These are phyloP conservation scores for Epinephelus malabaricus DNA, from an alignment of 2,797 vertebrate genomes.

Conservation along the genomic window DNA sequence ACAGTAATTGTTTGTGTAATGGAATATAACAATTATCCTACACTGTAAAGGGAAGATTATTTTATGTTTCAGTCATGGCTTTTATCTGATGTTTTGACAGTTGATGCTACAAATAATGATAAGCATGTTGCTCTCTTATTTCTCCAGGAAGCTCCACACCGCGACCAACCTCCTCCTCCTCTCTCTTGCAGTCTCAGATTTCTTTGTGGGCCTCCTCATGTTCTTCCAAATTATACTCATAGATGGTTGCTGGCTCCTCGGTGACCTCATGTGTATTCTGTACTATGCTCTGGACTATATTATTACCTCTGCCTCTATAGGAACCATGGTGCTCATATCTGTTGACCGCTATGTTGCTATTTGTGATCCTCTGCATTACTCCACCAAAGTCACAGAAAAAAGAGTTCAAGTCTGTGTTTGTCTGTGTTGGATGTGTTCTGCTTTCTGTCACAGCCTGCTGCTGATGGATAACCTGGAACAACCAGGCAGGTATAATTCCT, in stretches of 20 bases:
- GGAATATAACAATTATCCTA: not conserved
- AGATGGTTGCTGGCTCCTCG: slow-evolving; percentile 28
- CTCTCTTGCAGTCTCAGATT: slow-evolving; percentile 39
- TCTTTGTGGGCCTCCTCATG: slow-evolving; percentile 38
- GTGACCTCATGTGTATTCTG: slow-evolving; percentile 21
- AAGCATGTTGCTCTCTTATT: not conserved
- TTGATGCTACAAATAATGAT: not conserved
- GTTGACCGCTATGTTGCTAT: slow-evolving; percentile 43
- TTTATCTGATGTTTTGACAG: not conserved
- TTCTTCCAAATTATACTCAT: not conserved
- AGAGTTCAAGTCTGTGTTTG: slow-evolving; percentile 39
- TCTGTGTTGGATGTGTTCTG: slow-evolving; percentile 60
- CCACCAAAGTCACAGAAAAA: no score
- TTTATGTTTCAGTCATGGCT: not conserved
- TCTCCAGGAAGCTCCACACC: slow-evolving; percentile 29
- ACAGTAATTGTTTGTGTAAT: not conserved
- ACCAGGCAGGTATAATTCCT: slow-evolving; percentile 42
- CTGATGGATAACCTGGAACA: slow-evolving; percentile 30
- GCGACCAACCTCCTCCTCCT: slow-evolving; percentile 41
- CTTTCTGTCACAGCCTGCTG: rapidly evolving
- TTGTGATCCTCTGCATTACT: slow-evolving; percentile 47
- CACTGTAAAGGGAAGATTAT: not conserved
- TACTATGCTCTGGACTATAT: not conserved
- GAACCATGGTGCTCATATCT: slow-evolving; percentile 53
- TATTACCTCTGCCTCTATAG: slow-evolving; percentile 34